phyloP scores from a whole-genome alignment of 2,888 invertebrate species.

The Diarsia rubi region DNA sequence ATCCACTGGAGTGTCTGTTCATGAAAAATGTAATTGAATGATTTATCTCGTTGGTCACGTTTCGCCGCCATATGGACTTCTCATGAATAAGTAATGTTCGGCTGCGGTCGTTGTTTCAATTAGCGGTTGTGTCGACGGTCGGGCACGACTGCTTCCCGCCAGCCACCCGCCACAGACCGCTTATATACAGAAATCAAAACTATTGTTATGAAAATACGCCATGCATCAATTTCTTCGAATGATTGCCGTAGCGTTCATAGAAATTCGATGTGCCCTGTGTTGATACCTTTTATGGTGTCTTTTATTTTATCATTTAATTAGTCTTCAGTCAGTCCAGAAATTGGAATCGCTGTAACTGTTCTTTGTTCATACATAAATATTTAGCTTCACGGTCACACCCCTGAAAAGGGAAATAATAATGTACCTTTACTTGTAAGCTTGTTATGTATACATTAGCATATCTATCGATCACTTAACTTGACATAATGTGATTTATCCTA shows the following conservation, averaged over 20 bases:
- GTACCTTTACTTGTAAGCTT: neutral
- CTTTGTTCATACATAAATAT: neutral
- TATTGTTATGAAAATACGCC: conserved; percentile 69
- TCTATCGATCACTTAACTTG: conserved; percentile 23
- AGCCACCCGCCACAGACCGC: conserved; percentile 63
- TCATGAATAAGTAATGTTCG: conserved; percentile 90
- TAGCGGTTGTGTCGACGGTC: conserved; percentile 89
- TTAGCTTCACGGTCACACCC: neutral
- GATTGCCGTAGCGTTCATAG: neutral
- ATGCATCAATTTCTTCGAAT: conserved; percentile 7
- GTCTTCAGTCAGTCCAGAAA: neutral
- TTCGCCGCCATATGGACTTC: conserved; percentile 88
- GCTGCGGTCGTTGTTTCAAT: conserved; percentile 90
- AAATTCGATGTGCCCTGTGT: neutral
- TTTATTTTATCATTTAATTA: neutral
- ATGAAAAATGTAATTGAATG: conserved; percentile 89
- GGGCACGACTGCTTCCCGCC: conserved; percentile 80
- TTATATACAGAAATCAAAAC: conserved; percentile 66
- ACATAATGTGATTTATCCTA: conserved; percentile 1
- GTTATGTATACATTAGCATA: conserved; percentile 1
- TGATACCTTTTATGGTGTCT: too few species aligned
- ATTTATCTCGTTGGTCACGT: conserved; percentile 90
- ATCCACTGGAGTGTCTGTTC: conserved; percentile 75
- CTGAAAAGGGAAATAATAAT: neutral
- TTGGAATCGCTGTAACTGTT: neutral